A percentile compares a stretch with the other conserved stretches of the same genome.
Conservation (phyloP, 2,113 vertebrate genomes). For the Pomatostomus ruficeps region DNA sequence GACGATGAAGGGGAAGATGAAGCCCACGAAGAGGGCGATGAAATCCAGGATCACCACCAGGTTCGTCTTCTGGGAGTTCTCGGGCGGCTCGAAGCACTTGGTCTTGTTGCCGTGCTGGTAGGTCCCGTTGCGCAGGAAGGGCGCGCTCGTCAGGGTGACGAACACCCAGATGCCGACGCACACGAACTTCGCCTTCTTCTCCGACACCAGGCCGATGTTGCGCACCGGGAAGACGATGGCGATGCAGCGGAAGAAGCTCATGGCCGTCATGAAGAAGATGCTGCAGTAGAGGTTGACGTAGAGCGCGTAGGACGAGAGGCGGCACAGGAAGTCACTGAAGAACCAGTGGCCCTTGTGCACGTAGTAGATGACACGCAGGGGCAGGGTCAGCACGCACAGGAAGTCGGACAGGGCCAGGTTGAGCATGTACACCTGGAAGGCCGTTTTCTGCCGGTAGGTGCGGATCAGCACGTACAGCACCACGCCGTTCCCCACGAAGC, state of each 20-base stretch:
- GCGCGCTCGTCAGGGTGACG: constrained; percentile 79
- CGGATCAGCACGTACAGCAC: constrained; percentile 83
- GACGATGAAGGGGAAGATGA: constrained; percentile 82
- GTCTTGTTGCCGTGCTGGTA: constrained; percentile 79
- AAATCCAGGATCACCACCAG: constrained; percentile 78
- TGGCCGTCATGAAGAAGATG: constrained; percentile 94
- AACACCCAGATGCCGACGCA: constrained; percentile 85
- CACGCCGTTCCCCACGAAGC: constrained; percentile 85
- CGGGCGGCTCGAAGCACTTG: constrained; percentile 91
- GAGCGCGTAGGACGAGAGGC: constrained; percentile 84
- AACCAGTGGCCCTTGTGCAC: constrained; percentile 84
- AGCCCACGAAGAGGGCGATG: constrained; percentile 82
- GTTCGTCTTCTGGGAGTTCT: neutral
- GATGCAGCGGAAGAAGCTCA: constrained; percentile 92
- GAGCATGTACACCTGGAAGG: constrained; percentile 92
- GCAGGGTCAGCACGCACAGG: constrained; percentile 88
- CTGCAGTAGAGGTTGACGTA: constrained; percentile 97
- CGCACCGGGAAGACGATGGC: constrained; percentile 92
- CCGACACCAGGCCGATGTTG: constrained; percentile 80
- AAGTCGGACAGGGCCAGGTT: constrained; percentile 91
- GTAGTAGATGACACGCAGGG: constrained; percentile 88
- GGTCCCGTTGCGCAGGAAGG: constrained; percentile 78
- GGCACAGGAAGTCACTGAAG: constrained; percentile 85
- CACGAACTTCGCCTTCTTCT: constrained; percentile 77
- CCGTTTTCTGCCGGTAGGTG: constrained; percentile 76